A percentile compares a stretch with the other conserved stretches of the same genome.
Conservation (phyloP, 1,140 invertebrate species). For the Chionoecetes opilio region DNA sequence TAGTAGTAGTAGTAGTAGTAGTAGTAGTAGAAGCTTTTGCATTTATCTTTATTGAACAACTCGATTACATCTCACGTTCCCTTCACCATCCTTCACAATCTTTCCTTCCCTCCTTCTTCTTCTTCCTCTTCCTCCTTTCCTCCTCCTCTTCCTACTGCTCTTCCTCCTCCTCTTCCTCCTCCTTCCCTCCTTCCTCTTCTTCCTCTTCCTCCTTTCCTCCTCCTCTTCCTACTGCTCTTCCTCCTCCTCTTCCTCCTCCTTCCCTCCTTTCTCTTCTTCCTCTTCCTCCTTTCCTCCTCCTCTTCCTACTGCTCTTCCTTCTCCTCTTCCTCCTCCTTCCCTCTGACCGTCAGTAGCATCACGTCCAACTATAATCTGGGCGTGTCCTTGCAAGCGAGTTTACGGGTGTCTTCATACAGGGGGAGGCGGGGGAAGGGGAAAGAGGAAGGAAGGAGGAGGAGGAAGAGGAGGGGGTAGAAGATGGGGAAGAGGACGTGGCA, state of each 20-base stretch:
- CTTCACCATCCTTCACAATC: too few relatives aligned
- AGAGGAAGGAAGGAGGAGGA: constrained; percentile 22
- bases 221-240: not conserved
- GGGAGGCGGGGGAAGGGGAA: not conserved
- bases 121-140: not conserved
- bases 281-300: not conserved
- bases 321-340: too few relatives aligned
- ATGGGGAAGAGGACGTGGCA: not conserved
- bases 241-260: too few relatives aligned
- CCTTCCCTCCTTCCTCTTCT: too few relatives aligned
- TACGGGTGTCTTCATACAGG: constrained; percentile 16
- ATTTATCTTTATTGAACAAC: too few relatives aligned
- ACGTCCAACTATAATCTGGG: not conserved
- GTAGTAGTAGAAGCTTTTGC: too few relatives aligned
- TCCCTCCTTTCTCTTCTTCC: not conserved
- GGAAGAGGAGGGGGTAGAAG: not conserved
- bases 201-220: not conserved
- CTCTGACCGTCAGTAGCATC: not conserved
- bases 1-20: too few relatives aligned
- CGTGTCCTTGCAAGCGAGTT: constrained; percentile 6
- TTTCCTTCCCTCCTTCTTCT: not conserved
- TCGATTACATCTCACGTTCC: not conserved
- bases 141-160: too few relatives aligned
- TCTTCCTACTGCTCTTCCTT: not conserved
- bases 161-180: too few relatives aligned